Evolutionary conservation across 2,888 invertebrate genomes (phyloP).

Genomic region (Nomada ferruginata): DNA sequence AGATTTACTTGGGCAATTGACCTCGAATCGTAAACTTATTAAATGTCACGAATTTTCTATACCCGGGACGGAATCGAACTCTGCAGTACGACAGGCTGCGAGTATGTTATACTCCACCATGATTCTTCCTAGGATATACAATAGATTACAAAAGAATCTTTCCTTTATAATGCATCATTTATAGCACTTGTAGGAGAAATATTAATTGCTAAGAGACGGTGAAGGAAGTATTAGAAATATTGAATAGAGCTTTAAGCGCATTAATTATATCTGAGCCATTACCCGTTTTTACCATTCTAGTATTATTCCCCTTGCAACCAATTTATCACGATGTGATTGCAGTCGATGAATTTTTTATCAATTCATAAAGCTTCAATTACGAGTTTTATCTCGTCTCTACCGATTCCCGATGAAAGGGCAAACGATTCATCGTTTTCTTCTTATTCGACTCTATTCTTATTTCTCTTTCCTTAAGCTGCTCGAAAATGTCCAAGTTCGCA

Average conservation of each 20-base stretch:
- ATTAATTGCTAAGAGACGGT: neutral
- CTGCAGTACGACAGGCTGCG: too few species aligned
- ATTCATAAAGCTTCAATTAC: neutral
- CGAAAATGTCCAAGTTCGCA: slow-evolving; percentile 45
- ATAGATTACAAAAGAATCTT: neutral
- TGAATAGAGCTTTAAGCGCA: slow-evolving; percentile 50
- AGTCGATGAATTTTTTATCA: neutral
- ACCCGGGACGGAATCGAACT: neutral
- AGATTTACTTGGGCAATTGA: slow-evolving; percentile 33
- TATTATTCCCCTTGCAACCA: neutral
- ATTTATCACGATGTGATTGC: neutral
- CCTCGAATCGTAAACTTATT: slow-evolving; percentile 49
- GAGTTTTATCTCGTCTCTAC: slow-evolving; percentile 28
- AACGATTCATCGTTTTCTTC: neutral
- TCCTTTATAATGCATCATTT: too few species aligned
- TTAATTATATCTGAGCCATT: slow-evolving; percentile 30
- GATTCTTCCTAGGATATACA: neutral
- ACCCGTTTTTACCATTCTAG: neutral
- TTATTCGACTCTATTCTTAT: neutral
- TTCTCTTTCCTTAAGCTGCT: slow-evolving; percentile 3
- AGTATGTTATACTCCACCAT: too few species aligned
- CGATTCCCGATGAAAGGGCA: slow-evolving; percentile 21
- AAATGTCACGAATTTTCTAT: slow-evolving; percentile 22
- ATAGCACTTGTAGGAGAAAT: too few species aligned
- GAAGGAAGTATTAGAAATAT: slow-evolving; percentile 39